These are phyloP conservation scores for Cosmia pyralina DNA, from an alignment of 2,888 invertebrate genomes.

Conservation along the genomic window DNA sequence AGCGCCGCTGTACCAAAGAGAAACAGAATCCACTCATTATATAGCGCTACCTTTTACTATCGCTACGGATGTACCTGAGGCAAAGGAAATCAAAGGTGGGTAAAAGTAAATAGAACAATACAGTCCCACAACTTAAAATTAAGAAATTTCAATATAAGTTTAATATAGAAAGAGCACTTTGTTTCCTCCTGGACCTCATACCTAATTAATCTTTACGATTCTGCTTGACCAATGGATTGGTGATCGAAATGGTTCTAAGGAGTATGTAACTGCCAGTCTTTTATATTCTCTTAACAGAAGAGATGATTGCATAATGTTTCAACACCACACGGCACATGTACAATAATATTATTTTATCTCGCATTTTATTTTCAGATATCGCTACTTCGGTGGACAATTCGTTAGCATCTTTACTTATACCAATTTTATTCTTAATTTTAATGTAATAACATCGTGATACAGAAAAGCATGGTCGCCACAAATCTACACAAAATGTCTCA, in stretches of 20 bases:
- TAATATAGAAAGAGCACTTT: not conserved
- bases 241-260: not conserved
- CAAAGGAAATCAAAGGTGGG: constrained; percentile 48
- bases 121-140: not conserved
- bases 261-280: not conserved
- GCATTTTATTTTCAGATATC: constrained; percentile 57
- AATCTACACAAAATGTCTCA: constrained; percentile 37
- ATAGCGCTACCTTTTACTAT: constrained; percentile 62
- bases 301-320: not conserved
- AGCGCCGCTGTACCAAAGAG: constrained; percentile 83
- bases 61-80: constrained; percentile 46
- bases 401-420: constrained; percentile 55
- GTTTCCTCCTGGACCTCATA: not conserved
- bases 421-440: constrained; percentile 61
- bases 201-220: not conserved
- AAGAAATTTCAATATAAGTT: not conserved
- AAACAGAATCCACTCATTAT: constrained; percentile 74
- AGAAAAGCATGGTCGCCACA: constrained; percentile 43
- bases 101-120: constrained; percentile 20
- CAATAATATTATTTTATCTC: not conserved
- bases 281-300: not conserved
- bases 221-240: not conserved
- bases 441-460: constrained; percentile 45
- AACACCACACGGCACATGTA: not conserved
- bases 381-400: constrained; percentile 52